phyloP scores from a whole-genome alignment of 2,113 vertebrate genomes.

The Ctenodactylus gundi region DNA sequence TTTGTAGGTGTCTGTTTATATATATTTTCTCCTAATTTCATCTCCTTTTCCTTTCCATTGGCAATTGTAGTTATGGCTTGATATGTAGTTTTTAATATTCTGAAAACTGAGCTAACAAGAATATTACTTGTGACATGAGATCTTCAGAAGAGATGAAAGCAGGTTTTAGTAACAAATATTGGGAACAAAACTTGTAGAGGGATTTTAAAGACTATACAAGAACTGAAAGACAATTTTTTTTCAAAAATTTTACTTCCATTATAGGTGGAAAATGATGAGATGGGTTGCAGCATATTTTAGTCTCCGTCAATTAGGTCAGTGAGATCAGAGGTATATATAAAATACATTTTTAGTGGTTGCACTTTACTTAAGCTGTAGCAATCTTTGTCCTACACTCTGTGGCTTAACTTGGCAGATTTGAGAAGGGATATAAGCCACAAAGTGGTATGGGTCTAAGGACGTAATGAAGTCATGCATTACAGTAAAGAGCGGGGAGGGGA shows the following conservation, averaged over 20 bases:
- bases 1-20: not conserved
- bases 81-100: not conserved
- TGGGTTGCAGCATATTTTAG: conserved; percentile 56
- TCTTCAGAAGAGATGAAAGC: conserved; percentile 26
- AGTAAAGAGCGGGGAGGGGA: not conserved
- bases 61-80: not conserved
- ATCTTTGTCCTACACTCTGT: conserved; percentile 61
- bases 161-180: conserved; percentile 39
- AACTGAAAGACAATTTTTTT: conserved; percentile 6
- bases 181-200: conserved; percentile 18
- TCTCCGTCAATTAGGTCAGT: conserved; percentile 49
- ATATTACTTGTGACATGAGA: not conserved
- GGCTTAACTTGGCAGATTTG: conserved; percentile 63
- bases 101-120: not conserved
- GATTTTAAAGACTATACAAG: conserved; percentile 19
- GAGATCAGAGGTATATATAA: conserved; percentile 71
- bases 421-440: conserved; percentile 57
- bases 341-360: conserved; percentile 67
- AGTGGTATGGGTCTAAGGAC: conserved; percentile 53
- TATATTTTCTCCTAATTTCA: not conserved
- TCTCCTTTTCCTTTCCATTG: not conserved
- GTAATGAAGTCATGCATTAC: conserved; percentile 72
- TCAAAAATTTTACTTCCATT: conserved; percentile 34
- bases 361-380: conserved; percentile 47
- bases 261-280: conserved; percentile 54